phyloP scores from a whole-genome alignment of 2,113 vertebrate species.

The Jacana jacana region DNA sequence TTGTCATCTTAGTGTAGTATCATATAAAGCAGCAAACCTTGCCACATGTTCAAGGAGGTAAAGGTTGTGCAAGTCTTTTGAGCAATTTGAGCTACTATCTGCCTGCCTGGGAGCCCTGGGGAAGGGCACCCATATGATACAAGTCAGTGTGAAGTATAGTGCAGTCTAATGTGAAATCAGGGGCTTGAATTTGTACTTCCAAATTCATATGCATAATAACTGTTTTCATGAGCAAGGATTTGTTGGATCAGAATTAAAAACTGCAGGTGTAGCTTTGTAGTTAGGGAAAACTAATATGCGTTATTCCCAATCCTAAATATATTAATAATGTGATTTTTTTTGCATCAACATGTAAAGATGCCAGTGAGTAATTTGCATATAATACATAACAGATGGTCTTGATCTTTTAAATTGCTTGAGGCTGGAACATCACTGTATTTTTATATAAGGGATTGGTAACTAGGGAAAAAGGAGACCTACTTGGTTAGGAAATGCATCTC shows the following conservation, averaged over 20 bases:
- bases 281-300: not conserved
- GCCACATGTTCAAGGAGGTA: not conserved
- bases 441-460: not conserved
- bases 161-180: not conserved
- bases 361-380: not conserved
- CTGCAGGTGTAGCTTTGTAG: not conserved
- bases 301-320: not conserved
- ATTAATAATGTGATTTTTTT: not conserved
- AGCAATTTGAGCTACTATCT: not conserved
- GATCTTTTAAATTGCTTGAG: not conserved
- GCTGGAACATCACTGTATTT: not conserved
- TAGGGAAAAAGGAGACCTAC: not conserved
- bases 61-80: not conserved
- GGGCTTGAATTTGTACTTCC: not conserved
- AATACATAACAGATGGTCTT: not conserved
- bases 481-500: not conserved
- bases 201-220: not conserved
- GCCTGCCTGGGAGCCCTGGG: not conserved
- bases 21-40: not conserved
- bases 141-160: not conserved
- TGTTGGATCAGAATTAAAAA: not conserved
- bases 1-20: not conserved
- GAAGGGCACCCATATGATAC: fast-evolving
- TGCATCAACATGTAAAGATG: not conserved
- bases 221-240: not conserved